Percentiles rank a stretch among this genome's conserved stretches.
These are phyloP conservation scores for Yoshiicerus persimilis DNA, from an alignment of 1,140 invertebrate species.

Conservation along the genomic window DNA sequence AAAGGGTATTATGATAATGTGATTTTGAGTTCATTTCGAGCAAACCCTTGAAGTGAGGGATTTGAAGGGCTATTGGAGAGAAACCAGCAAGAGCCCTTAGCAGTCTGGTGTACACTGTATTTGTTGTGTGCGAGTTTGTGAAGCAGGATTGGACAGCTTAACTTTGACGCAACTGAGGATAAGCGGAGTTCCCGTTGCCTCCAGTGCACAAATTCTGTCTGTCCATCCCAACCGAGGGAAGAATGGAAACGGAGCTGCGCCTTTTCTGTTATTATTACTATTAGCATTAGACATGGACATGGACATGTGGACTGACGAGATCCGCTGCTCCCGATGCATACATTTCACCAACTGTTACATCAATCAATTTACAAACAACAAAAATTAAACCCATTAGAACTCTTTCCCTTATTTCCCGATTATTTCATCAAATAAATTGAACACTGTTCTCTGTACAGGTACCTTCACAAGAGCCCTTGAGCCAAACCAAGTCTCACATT, in stretches of 20 bases:
- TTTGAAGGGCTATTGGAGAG: neutral
- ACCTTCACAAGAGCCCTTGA: neutral
- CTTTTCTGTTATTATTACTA: neutral
- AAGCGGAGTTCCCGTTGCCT: neutral
- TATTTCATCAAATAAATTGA: neutral
- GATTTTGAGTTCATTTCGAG: neutral
- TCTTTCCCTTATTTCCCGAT: neutral
- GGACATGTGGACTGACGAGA: neutral
- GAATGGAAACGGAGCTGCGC: neutral
- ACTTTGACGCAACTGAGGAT: neutral
- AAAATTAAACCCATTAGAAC: neutral
- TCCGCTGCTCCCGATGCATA: neutral
- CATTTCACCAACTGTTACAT: neutral
- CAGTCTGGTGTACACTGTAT: neutral
- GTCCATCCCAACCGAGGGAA: neutral
- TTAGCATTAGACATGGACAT: neutral
- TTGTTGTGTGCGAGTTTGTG: neutral
- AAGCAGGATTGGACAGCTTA: neutral
- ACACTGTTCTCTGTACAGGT: neutral
- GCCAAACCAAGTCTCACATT: neutral
- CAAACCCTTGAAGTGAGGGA: neutral
- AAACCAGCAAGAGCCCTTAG: slow-evolving; percentile 3
- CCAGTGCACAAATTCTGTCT: too few species aligned
- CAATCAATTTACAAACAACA: neutral
- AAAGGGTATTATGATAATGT: neutral